A percentile compares a stretch with the other conserved stretches of the same genome.
Evolutionary conservation across 1,140 invertebrate species (phyloP).

Genomic region (Heliconius hewitsoni): DNA sequence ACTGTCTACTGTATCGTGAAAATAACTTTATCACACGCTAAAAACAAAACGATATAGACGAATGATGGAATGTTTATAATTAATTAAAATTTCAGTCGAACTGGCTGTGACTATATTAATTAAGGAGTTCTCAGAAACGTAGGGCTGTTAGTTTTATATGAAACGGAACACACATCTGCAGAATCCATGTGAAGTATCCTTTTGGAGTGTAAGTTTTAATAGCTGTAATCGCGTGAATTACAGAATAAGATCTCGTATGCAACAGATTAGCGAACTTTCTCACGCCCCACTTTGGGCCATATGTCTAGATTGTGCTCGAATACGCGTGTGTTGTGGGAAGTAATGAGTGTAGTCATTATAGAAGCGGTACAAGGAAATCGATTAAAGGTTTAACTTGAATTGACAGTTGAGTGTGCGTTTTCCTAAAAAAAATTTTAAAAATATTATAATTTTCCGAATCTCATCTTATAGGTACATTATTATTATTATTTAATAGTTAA

Average conservation of each 20-base stretch:
- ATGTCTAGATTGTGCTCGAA: not conserved
- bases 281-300: conserved; percentile 11
- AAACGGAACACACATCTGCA: not conserved
- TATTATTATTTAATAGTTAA: no score
- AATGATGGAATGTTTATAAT: not conserved
- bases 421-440: no score
- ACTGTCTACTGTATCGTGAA: no score
- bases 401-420: no score
- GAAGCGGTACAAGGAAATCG: not conserved
- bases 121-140: not conserved
- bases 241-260: conserved; percentile 4
- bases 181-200: not conserved
- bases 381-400: no score
- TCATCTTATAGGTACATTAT: no score
- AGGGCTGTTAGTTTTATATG: not conserved
- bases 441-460: no score
- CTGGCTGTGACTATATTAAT: not conserved
- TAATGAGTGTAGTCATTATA: not conserved
- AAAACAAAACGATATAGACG: not conserved
- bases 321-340: not conserved
- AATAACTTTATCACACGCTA: not conserved
- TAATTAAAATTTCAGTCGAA: conserved; percentile 7
- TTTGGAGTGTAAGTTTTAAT: conserved; percentile 6
- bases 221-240: conserved; percentile 5
- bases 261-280: conserved; percentile 12